Evolutionary conservation across 2,888 invertebrate species (phyloP), one percentile per base, ranked within the genome.

Genomic region (Eremobia ochroleuca): DNA sequence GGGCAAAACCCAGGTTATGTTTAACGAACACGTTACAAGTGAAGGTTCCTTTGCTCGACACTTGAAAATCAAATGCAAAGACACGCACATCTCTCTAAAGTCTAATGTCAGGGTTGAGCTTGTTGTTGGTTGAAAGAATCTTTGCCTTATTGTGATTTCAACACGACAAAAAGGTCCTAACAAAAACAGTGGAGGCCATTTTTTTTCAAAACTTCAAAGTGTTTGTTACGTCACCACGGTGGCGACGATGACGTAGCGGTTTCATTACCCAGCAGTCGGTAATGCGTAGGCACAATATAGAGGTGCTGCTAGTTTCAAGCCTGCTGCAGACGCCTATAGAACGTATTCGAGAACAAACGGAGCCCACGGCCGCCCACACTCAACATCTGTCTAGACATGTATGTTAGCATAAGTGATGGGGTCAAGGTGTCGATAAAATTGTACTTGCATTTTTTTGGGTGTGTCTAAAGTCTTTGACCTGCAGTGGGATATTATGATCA

Each of bases 291-390:
- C 58, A 85, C 66, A 75, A 79, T 71, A 77, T 64, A 83, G 65
- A 68, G 72, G 76, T 80, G 81, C 76, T 87, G 89, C 67, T 82
- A 77, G 81, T 67, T 88, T 79, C 67, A 76, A 89, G 87, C 73
- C 82, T 76, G 68, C 80, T 74, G 58, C 67, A 68, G 82, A 82
- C 70, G 70, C 66, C 70, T 80, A 85, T 80, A 81, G 73, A 69
- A 65, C 67, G 43, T 80, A 67, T 76, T 83, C 70, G 79, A 76
- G 77, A 76, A 87, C 84, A 85, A 85, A 82, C 66, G 58, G 46
- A 59, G 75, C 79, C 46, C 75, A 79, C 61, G 69, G 55, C 66
- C 72, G 25, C 34, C 21, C 28, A 55, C 69, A 58, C 81, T 52
- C 80, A 59, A 83, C 72, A 76, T 81, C 52, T 72, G 83, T 74